Evolutionary conservation across 2,888 invertebrate genomes (phyloP).

Genomic region (Carabus problematicus): DNA sequence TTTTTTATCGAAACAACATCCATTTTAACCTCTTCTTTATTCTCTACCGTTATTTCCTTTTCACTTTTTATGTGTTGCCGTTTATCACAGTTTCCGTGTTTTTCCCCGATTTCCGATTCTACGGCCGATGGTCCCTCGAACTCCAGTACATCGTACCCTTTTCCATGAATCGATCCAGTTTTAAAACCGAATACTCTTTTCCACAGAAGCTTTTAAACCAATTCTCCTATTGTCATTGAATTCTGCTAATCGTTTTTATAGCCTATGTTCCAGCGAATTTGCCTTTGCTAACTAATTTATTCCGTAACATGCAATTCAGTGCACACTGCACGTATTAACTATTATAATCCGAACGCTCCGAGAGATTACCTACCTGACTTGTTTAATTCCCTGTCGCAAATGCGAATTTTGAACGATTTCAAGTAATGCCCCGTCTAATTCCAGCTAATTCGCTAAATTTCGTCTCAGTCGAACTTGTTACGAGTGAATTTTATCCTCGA

Average conservation of each 20-base stretch:
- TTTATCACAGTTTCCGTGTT: conserved; percentile 28
- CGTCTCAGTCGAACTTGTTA: too few species aligned
- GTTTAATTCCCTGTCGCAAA: too few species aligned
- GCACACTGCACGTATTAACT: conserved; percentile 13
- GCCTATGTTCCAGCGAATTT: neutral
- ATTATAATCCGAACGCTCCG: conserved; percentile 12
- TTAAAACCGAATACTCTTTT: too few species aligned
- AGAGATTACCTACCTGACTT: neutral
- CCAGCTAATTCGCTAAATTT: too few species aligned
- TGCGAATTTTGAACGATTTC: too few species aligned
- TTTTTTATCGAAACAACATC: conserved; percentile 35
- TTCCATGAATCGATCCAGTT: too few species aligned
- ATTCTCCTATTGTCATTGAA: conserved; percentile 19
- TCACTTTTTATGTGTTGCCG: conserved; percentile 32
- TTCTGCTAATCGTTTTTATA: conserved; percentile 15
- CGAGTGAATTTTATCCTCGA: too few species aligned
- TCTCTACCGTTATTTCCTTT: conserved; percentile 36
- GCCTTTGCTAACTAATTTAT: conserved; percentile 12
- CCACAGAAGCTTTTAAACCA: conserved; percentile 11
- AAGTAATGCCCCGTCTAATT: too few species aligned
- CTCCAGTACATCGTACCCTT: too few species aligned
- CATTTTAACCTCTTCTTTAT: conserved; percentile 32
- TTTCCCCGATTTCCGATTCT: conserved; percentile 3
- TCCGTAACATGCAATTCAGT: conserved; percentile 11
- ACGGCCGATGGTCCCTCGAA: too few species aligned